A percentile compares a stretch with the other conserved stretches of the same genome.
phyloP scores from a whole-genome alignment of 2,888 invertebrate species.

The Rutpela maculata region DNA sequence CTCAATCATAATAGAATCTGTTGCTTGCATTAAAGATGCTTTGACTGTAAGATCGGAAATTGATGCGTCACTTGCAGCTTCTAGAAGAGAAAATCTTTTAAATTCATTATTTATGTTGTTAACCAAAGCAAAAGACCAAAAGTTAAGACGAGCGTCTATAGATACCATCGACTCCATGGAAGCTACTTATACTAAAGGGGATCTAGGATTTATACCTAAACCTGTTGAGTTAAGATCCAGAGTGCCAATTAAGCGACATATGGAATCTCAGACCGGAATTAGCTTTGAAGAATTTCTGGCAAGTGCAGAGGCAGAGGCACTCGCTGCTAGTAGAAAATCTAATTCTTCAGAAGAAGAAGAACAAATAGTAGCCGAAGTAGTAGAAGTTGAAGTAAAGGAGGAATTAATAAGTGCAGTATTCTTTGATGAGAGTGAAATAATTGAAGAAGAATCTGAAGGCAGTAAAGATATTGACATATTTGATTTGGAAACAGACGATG shows the following conservation, averaged over 20 bases:
- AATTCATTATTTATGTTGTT: slow-evolving; percentile 67
- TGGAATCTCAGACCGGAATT: slow-evolving; percentile 64
- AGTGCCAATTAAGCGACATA: slow-evolving; percentile 64
- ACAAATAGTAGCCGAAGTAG: not conserved
- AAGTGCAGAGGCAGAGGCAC: slow-evolving; percentile 28
- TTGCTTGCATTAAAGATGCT: slow-evolving; percentile 78
- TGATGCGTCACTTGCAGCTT: slow-evolving; percentile 74
- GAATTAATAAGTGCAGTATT: slow-evolving; percentile 56
- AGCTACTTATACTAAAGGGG: slow-evolving; percentile 78
- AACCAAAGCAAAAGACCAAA: slow-evolving; percentile 68
- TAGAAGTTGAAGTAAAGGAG: slow-evolving; percentile 3
- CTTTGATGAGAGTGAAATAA: slow-evolving; percentile 61
- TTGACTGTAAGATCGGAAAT: slow-evolving; percentile 74
- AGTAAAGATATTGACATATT: slow-evolving; percentile 51
- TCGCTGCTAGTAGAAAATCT: not conserved
- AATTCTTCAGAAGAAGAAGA: not conserved
- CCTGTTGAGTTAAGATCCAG: slow-evolving; percentile 64
- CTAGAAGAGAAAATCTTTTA: slow-evolving; percentile 77
- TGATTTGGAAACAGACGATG: slow-evolving; percentile 43
- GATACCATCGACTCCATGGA: slow-evolving; percentile 67
- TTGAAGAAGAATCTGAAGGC: slow-evolving; percentile 55
- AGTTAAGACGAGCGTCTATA: slow-evolving; percentile 73
- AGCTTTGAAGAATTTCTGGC: slow-evolving; percentile 62
- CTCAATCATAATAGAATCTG: slow-evolving; percentile 79
- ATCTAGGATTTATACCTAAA: slow-evolving; percentile 81